phyloP scores from a whole-genome alignment of 2,797 vertebrate species.

The Chelon labrosus region DNA sequence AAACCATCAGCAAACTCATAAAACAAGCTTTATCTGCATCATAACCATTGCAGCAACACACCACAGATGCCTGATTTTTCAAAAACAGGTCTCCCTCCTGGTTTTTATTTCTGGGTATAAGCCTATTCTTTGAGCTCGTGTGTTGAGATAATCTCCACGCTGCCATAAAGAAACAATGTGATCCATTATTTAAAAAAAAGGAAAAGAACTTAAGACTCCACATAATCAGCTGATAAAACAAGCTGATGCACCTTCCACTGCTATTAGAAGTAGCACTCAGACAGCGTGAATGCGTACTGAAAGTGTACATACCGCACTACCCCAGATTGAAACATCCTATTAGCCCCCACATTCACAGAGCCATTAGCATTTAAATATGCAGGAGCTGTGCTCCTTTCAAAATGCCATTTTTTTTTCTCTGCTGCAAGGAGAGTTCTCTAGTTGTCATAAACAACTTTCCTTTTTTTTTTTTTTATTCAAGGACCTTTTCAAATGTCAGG shows the following conservation, averaged over 20 bases:
- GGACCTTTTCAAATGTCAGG: constrained; percentile 87
- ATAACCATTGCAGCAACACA: constrained; percentile 70
- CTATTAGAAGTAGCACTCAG: constrained; percentile 69
- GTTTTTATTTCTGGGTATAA: constrained; percentile 25
- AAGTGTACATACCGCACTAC: constrained; percentile 65
- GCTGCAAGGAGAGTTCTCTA: constrained; percentile 77
- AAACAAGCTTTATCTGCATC: constrained; percentile 77
- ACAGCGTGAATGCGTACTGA: constrained; percentile 57
- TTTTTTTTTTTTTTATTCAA: constrained; percentile 71
- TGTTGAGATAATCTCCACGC: constrained; percentile 48
- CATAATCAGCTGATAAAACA: constrained; percentile 68
- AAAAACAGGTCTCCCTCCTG: constrained; percentile 56
- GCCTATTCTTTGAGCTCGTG: constrained; percentile 37
- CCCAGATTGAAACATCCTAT: constrained; percentile 77
- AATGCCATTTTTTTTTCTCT: constrained; percentile 77
- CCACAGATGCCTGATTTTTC: constrained; percentile 59
- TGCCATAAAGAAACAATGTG: constrained; percentile 50
- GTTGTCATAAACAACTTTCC: constrained; percentile 82
- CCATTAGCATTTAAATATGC: constrained; percentile 85
- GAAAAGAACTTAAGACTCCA: constrained; percentile 45
- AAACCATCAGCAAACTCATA: constrained; percentile 64
- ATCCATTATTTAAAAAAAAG: constrained; percentile 24
- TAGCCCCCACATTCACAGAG: constrained; percentile 73
- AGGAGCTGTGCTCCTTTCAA: constrained; percentile 78
- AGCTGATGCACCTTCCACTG: constrained; percentile 60